These are phyloP conservation scores for Cosmopolites sordidus DNA, from an alignment of 2,888 invertebrate species.

Conservation along the genomic window DNA sequence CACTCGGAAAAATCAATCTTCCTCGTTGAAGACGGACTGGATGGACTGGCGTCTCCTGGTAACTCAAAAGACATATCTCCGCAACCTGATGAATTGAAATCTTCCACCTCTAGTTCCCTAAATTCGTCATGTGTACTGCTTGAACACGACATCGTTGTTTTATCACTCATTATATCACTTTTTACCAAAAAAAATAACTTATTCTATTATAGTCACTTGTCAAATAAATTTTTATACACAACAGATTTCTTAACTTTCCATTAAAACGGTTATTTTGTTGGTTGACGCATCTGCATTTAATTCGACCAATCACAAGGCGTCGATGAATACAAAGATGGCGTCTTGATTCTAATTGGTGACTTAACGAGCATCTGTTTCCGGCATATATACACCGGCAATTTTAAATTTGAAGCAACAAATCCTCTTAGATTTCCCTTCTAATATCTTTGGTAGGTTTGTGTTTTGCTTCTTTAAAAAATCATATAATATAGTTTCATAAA, in stretches of 20 bases:
- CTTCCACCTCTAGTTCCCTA: constrained; percentile 35
- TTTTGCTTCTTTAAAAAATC: no score
- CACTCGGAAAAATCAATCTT: constrained; percentile 57
- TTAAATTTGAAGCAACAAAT: no score
- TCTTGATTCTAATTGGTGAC: constrained; percentile 17
- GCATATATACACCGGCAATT: not conserved
- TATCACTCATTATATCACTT: constrained; percentile 1
- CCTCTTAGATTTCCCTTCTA: no score
- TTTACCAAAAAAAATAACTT: constrained; percentile 10
- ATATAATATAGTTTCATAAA: no score
- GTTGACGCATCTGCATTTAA: constrained; percentile 38
- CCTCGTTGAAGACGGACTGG: constrained; percentile 49
- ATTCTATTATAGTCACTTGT: constrained; percentile 12
- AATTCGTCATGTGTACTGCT: constrained; percentile 35
- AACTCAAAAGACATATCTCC: constrained; percentile 64
- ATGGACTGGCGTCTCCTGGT: constrained; percentile 49
- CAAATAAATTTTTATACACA: constrained; percentile 15
- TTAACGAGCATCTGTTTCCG: not conserved
- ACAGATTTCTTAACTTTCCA: constrained; percentile 16
- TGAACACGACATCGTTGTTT: constrained; percentile 35
- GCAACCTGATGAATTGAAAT: constrained; percentile 50
- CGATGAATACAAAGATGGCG: constrained; percentile 22
- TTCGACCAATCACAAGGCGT: constrained; percentile 36
- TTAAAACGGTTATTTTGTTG: constrained; percentile 35
- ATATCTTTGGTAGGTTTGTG: no score